Conservation (phyloP, 1,140 invertebrate genomes). For the Vanessa atalanta region DNA sequence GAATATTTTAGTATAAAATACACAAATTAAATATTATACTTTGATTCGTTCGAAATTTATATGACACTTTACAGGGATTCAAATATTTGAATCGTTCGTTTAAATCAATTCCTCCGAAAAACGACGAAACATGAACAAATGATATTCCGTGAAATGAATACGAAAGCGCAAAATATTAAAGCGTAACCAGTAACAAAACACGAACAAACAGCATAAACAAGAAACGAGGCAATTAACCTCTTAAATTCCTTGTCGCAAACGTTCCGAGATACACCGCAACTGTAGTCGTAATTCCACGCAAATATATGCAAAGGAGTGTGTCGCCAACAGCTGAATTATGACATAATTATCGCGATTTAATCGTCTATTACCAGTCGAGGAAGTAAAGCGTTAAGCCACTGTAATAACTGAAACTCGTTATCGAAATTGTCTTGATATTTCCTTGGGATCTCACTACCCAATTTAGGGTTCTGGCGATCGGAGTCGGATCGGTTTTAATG, state of each 20-base stretch:
- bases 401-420: constrained; percentile 1
- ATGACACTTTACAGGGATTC: no score
- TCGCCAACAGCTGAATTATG: constrained; percentile 53
- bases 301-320: constrained; percentile 58
- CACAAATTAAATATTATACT: no score
- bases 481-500: constrained; percentile 60
- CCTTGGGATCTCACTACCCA: constrained; percentile 24
- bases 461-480: constrained; percentile 44
- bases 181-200: constrained; percentile 16
- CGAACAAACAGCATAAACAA: constrained; percentile 31
- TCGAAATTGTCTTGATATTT: constrained; percentile 10
- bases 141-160: neutral
- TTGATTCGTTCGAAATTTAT: no score
- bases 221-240: constrained; percentile 38
- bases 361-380: constrained; percentile 29
- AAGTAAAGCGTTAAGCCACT: constrained; percentile 1
- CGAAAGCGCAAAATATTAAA: constrained; percentile 9
- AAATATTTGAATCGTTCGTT: no score
- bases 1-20: no score
- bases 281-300: constrained; percentile 41
- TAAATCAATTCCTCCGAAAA: neutral
- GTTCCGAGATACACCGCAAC: constrained; percentile 29
- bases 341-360: constrained; percentile 66
- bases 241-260: constrained; percentile 38
- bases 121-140: neutral